phyloP scores from a whole-genome alignment of 2,888 invertebrate species.

The Vannuccia rotundouncinata region DNA sequence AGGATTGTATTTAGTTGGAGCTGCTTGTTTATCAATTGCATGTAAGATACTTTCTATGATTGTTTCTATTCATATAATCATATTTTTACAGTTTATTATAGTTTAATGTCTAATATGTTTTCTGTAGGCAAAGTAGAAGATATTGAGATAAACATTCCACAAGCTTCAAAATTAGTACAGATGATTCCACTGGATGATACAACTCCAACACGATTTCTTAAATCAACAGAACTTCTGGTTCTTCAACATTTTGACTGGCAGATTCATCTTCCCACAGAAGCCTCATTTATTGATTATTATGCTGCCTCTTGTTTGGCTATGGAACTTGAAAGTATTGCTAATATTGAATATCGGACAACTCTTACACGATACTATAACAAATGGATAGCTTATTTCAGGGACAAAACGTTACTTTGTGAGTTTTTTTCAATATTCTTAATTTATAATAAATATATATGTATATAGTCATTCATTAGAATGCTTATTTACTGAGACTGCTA shows the following conservation, averaged over 20 bases:
- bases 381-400: slow-evolving; percentile 34
- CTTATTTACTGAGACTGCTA: too few species aligned
- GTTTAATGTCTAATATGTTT: not conserved
- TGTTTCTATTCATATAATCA: not conserved
- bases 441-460: not conserved
- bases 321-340: slow-evolving; percentile 25
- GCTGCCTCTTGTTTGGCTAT: slow-evolving; percentile 29
- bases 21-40: slow-evolving; percentile 34
- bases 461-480: too few species aligned
- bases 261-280: slow-evolving; percentile 32
- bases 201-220: not conserved
- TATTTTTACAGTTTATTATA: not conserved
- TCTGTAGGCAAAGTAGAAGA: slow-evolving; percentile 34
- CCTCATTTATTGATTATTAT: slow-evolving; percentile 33
- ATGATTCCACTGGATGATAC: slow-evolving; percentile 11
- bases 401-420: slow-evolving; percentile 28
- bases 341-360: slow-evolving; percentile 8
- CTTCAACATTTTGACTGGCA: slow-evolving; percentile 35
- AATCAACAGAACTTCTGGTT: slow-evolving; percentile 28
- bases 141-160: slow-evolving; percentile 34
- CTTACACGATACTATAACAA: slow-evolving; percentile 33
- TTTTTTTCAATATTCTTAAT: not conserved
- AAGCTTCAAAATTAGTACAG: slow-evolving; percentile 28
- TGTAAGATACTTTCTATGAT: slow-evolving; percentile 25
- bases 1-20: slow-evolving; percentile 32